Evolutionary conservation across 1,140 invertebrate species (phyloP), one percentile per base, ranked within the genome.

Genomic region (Drosophila burlai): DNA sequence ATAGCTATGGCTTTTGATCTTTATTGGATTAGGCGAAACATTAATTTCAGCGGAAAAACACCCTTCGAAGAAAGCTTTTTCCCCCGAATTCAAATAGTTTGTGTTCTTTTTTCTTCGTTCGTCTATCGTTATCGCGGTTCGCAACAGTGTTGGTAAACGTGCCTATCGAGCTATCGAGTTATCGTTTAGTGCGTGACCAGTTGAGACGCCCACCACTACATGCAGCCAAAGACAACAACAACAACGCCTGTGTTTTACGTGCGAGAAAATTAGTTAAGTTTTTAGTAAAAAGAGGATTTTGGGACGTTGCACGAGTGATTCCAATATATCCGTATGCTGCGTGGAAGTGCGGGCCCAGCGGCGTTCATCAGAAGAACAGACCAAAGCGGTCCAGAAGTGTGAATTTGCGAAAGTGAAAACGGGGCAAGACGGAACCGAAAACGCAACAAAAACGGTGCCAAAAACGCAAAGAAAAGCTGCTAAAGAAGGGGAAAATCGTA

Each of bases 211-310:
- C 78, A 81, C 80, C 82, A 67, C 83, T 80, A 66, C 43, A 40
- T 54, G 67, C 71, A 67, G 45, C 55, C 61, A 57, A 74, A 50
- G 49, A 76, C 69, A 73, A 72, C 66, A 72, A 73, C 64, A 66
- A 66, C 62, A 73, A 60, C 75, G 49, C 40, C 63, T 69, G 74
- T 83, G 81, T 69, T 87, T 89, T 83, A 89, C 85, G 85, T 89
- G 81, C 85, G 84, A 84, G 81, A 87, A 87, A 87, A 89, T 89
- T 81, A 78, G 77, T 89, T 90, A 89, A 89, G 74, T 89, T 90
- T 87, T 84, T 73, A 76, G 57, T n/a, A 74, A 79, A 81, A 90
- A 79, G 76, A 54, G 64, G 42, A 74, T 54, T 74, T 87, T 79
- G n/a, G 46, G 18, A 43, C 46, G 42, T 24, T 60, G 36, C 24